Base-by-base conservation (phyloP, 2,113 vertebrate species). In the Orcinus orca region DNA sequence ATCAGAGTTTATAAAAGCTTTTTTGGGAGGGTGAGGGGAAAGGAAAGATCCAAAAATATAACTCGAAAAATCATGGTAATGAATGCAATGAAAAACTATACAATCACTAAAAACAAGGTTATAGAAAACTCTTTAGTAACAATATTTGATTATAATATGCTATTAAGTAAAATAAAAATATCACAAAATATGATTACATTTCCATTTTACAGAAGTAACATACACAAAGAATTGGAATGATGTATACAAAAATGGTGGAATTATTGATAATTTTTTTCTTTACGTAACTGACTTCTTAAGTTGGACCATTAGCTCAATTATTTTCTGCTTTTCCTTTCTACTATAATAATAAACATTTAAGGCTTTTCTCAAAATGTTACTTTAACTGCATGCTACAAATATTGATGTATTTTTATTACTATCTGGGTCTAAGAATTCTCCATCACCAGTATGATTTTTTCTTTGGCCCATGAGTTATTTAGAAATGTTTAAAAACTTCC, bases 161-260 rank as follows among this genome's bases (percentile, higher is more conserved):
- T 76, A 88, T 71, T 77, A 90, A 85, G 17, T 83, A 31, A 90
- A 91, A 65, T 11, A 76, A 83, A 38, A 86, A 67, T 53, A 91
- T 85, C 50, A 67, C 29, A 96, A 97, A 96, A 73, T 70, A 90
- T 33, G 38, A 90, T 80, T 29, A 31, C 38, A 93, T 80, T 90
- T 97, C 60, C 88, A 96, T 31, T 93, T 68, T 79, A 73, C 83
- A 83, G 11, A 71, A 90, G 29, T 88, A 93, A 38, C 60, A 95
- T 29, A 71, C 4, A 44, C 47, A 65, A 47, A 91, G 8, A 89
- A 89, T 8, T 65, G 6, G 44, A 77, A 95, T 65, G 53, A 89
- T 29, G 71, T 71, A 53, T 12, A 68, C n/a, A 91, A 60, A 82
- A 90, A 94, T 38, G n/a, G n/a, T 85, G 3, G 25, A 74, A 81